phyloP scores from a whole-genome alignment of 2,113 vertebrate species.

The Poeciliopsis prolifica region DNA sequence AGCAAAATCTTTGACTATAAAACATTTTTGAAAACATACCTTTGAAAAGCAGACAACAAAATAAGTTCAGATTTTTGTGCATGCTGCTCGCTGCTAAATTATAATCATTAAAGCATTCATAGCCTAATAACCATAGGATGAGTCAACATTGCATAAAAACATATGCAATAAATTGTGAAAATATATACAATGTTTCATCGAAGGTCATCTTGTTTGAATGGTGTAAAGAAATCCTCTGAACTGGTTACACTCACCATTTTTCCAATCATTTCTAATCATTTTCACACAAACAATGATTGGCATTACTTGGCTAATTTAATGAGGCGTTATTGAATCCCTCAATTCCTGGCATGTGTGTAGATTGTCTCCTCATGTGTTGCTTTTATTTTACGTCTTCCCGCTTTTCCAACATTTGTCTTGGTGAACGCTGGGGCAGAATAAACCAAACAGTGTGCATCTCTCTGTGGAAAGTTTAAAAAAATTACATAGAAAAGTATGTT shows the following conservation, averaged over 20 bases:
- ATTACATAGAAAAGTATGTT: neutral
- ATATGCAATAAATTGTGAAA: neutral
- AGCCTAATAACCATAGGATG: neutral
- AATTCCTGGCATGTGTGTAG: neutral
- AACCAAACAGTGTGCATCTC: fast-evolving
- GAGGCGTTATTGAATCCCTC: no score
- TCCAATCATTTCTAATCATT: no score
- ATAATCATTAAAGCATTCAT: no score
- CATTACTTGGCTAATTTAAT: neutral
- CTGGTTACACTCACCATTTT: neutral
- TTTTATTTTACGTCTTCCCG: neutral
- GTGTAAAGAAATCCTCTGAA: neutral
- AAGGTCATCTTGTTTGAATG: neutral
- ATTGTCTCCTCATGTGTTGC: neutral
- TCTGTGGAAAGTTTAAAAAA: slow-evolving; percentile 2
- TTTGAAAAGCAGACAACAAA: neutral
- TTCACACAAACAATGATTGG: neutral
- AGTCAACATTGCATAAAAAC: neutral
- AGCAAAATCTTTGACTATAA: neutral
- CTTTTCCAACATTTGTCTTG: fast-evolving
- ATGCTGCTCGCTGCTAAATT: no score
- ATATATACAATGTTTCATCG: neutral
- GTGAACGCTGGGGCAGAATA: fast-evolving
- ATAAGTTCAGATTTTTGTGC: no score
- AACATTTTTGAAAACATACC: neutral